Evolutionary conservation across 1,140 invertebrate species (phyloP).

Genomic region (Ctenoplectra terminalis): DNA sequence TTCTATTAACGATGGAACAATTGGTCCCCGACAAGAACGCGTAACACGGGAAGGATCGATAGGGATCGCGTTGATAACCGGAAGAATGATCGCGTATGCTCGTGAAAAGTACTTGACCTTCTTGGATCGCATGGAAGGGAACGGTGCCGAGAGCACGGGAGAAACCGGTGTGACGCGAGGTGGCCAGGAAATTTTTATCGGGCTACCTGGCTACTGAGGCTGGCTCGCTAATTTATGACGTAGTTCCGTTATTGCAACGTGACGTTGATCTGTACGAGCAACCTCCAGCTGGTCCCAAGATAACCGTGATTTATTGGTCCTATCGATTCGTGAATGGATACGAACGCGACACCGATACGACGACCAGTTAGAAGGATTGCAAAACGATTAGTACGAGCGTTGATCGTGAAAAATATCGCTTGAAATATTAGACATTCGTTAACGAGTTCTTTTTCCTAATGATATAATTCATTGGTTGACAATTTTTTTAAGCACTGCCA

Average conservation of each 20-base stretch:
- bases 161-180: slow-evolving; percentile 45
- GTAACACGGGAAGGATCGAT: not conserved
- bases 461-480: no score
- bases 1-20: not conserved
- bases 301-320: slow-evolving; percentile 25
- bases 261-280: slow-evolving; percentile 36
- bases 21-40: no score
- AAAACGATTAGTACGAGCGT: not conserved
- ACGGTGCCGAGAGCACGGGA: slow-evolving; percentile 17
- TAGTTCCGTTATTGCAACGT: slow-evolving; percentile 53
- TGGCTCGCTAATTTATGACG: slow-evolving; percentile 49
- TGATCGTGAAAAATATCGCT: no score
- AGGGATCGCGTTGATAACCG: slow-evolving; percentile 1
- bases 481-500: not conserved
- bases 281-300: slow-evolving; percentile 8
- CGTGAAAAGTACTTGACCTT: slow-evolving; percentile 40
- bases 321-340: slow-evolving; percentile 8
- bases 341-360: slow-evolving; percentile 6
- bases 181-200: slow-evolving; percentile 41
- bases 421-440: not conserved
- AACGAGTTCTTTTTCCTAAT: not conserved
- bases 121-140: slow-evolving; percentile 23
- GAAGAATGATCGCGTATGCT: not conserved
- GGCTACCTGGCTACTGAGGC: slow-evolving; percentile 5
- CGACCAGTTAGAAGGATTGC: not conserved